These are phyloP conservation scores for Halocynthia aurantium DNA, from an alignment of 23 tunicate species.

Conservation along the genomic window DNA sequence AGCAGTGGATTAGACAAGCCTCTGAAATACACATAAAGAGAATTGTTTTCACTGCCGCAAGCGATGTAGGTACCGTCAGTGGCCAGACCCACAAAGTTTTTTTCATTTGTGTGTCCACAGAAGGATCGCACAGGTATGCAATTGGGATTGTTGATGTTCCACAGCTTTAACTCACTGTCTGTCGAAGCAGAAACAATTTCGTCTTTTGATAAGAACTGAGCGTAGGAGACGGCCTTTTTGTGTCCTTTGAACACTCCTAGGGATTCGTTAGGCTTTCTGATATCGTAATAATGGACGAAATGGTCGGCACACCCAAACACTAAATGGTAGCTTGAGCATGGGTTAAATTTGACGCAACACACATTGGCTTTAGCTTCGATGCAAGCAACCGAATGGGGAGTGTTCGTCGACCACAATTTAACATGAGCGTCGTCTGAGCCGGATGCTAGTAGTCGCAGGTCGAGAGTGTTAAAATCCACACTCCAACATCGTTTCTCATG, in stretches of 20 bases:
- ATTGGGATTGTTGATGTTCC: slow-evolving; percentile 51
- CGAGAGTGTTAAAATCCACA: slow-evolving; percentile 94
- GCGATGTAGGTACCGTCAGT: slow-evolving; percentile 91
- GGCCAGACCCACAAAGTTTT: slow-evolving; percentile 98
- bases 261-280: slow-evolving; percentile 72
- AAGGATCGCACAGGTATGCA: slow-evolving; percentile 38
- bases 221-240: slow-evolving; percentile 98
- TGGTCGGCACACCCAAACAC: slow-evolving; percentile 99
- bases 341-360: slow-evolving; percentile 98
- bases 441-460: slow-evolving; percentile 85
- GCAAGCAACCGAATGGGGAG: slow-evolving; percentile 69
- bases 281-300: slow-evolving; percentile 96
- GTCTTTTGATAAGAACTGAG: slow-evolving; percentile 74
- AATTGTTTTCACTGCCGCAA: slow-evolving; percentile 96
- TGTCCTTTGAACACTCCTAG: slow-evolving; percentile 87
- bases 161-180: slow-evolving; percentile 83
- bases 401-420: slow-evolving; percentile 78
- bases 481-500: slow-evolving; percentile 99
- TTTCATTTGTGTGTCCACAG: slow-evolving; percentile 90
- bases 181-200: slow-evolving; percentile 97
- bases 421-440: slow-evolving; percentile 98
- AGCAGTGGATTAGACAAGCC: slow-evolving; percentile 75
- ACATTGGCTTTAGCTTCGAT: slow-evolving; percentile 99
- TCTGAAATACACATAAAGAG: slow-evolving; percentile 87
- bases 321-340: slow-evolving; percentile 75